Conservation (phyloP, 2,888 invertebrate genomes). For the Muschampia plurimacula region DNA sequence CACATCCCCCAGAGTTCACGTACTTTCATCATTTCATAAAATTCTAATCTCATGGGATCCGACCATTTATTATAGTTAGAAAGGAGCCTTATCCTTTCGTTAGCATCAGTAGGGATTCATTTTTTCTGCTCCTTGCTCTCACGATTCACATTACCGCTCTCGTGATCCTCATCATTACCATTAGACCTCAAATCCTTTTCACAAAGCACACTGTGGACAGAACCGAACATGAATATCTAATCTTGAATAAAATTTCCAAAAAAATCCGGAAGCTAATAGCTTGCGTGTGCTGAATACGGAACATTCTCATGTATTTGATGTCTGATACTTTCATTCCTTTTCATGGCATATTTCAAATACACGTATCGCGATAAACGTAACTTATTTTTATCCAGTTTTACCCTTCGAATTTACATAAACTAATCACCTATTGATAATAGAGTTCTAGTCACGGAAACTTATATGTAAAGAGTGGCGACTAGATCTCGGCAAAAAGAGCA, state of each 20-base stretch:
- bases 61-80: background rate
- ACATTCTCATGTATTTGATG: background rate
- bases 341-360: background rate
- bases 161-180: background rate
- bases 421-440: no score
- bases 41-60: background rate
- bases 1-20: background rate
- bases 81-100: background rate
- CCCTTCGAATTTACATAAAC: no score
- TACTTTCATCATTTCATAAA: background rate
- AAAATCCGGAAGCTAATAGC: slow-evolving; percentile 9
- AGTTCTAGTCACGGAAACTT: no score
- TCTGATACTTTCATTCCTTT: background rate
- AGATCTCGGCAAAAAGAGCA: no score
- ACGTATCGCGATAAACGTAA: background rate
- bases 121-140: background rate
- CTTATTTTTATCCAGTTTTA: no score
- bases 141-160: background rate
- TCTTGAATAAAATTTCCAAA: slow-evolving; percentile 3
- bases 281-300: background rate
- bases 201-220: slow-evolving; percentile 1
- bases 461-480: no score
- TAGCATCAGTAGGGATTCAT: background rate
- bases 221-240: slow-evolving; percentile 4
- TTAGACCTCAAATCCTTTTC: background rate